Evolutionary conservation across 2,888 invertebrate species (phyloP).

Genomic region (Calliphora vomitoria): DNA sequence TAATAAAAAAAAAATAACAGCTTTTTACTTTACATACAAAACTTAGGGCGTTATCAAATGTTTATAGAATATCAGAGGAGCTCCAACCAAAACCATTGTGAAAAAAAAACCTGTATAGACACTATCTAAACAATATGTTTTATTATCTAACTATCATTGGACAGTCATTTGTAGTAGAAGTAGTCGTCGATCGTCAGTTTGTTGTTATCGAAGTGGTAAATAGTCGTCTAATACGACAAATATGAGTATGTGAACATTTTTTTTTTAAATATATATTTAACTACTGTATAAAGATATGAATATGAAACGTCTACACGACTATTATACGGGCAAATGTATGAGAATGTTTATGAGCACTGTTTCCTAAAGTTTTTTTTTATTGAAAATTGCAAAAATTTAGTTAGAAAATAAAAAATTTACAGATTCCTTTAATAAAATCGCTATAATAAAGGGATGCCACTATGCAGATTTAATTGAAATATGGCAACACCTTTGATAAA

Average conservation of each 20-base stretch:
- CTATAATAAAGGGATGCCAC: too few relatives aligned
- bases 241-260: constrained; percentile 33
- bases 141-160: constrained; percentile 64
- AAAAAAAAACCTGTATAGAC: constrained; percentile 34
- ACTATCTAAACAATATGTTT: constrained; percentile 61
- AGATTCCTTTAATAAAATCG: too few relatives aligned
- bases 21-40: too few relatives aligned
- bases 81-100: constrained; percentile 24
- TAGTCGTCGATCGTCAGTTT: constrained; percentile 44
- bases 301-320: neutral
- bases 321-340: neutral
- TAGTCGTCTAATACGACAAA: constrained; percentile 58
- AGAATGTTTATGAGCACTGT: neutral
- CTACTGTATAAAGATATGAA: neutral
- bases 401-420: too few relatives aligned
- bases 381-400: too few relatives aligned
- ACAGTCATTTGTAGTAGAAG: constrained; percentile 36
- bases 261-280: constrained; percentile 11
- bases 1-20: too few relatives aligned
- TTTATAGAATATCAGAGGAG: neutral
- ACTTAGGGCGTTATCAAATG: constrained; percentile 57
- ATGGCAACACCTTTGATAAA: too few relatives aligned
- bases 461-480: too few relatives aligned
- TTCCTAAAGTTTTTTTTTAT: neutral
- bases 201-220: constrained; percentile 56